These are phyloP conservation scores for Scaptomyza cyrtandrae DNA, from an alignment of 2,888 invertebrate species.

Conservation along the genomic window DNA sequence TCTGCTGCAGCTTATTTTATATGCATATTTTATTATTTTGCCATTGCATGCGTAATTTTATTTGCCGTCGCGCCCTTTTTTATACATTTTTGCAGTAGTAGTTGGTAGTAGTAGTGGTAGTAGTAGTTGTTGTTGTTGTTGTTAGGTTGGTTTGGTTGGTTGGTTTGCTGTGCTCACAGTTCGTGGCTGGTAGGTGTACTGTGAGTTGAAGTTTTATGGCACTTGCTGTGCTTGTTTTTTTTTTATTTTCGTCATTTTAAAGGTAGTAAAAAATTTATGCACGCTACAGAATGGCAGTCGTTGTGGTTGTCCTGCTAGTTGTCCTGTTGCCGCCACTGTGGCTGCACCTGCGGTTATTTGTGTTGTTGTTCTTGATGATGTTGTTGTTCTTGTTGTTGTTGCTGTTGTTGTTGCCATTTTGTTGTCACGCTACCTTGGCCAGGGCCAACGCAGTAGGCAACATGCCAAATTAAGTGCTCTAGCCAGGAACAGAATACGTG, in stretches of 20 bases:
- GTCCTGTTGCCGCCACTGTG: conserved; percentile 62
- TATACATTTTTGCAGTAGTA: neutral
- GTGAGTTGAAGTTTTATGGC: conserved; percentile 66
- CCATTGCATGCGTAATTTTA: conserved; percentile 78
- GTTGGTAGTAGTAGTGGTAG: neutral
- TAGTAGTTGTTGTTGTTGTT: conserved; percentile 23
- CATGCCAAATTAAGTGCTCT: conserved; percentile 76
- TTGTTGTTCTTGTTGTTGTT: conserved; percentile 32
- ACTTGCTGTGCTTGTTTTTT: conserved; percentile 48
- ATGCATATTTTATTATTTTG: conserved; percentile 74
- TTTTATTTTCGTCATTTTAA: conserved; percentile 12
- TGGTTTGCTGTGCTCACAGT: conserved; percentile 37
- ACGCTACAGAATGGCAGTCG: conserved; percentile 59
- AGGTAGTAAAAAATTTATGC: conserved; percentile 68
- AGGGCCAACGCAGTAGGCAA: conserved; percentile 50
- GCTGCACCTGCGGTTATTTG: conserved; percentile 62
- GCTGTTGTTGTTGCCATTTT: conserved; percentile 26
- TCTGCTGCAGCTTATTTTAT: conserved; percentile 75
- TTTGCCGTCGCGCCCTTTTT: conserved; percentile 55
- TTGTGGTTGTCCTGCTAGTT: conserved; percentile 54
- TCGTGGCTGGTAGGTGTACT: conserved; percentile 42
- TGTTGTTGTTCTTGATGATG: conserved; percentile 26
- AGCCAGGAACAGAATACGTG: conserved; percentile 17
- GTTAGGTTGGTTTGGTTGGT: conserved; percentile 10
- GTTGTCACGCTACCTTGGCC: conserved; percentile 58